phyloP scores from a whole-genome alignment of 2,888 invertebrate genomes.

The Rotaria magnacalcarata region DNA sequence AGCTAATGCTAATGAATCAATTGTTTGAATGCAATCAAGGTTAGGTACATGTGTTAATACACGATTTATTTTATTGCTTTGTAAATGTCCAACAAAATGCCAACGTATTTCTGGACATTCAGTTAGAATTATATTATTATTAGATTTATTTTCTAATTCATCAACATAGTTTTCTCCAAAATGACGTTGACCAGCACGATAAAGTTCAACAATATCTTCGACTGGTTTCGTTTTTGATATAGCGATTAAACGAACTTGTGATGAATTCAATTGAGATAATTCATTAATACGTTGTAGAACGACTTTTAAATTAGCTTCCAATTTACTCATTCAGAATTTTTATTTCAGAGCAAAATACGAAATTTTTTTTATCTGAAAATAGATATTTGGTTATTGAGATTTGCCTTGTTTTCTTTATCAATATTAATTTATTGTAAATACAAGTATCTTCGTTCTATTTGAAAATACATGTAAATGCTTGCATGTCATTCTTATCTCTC shows the following conservation, averaged over 20 bases:
- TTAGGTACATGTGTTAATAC: conserved; percentile 64
- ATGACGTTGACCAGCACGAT: conserved; percentile 78
- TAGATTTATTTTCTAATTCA: conserved; percentile 71
- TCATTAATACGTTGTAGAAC: conserved; percentile 33
- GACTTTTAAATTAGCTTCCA: neutral
- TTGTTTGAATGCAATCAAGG: conserved; percentile 79
- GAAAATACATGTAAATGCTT: neutral
- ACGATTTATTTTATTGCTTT: conserved; percentile 72
- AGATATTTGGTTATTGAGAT: neutral
- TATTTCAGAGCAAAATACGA: neutral
- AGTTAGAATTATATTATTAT: conserved; percentile 48
- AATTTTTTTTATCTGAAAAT: neutral
- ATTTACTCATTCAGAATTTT: neutral
- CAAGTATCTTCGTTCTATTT: neutral
- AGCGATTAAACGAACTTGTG: conserved; percentile 69
- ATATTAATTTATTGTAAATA: too few species aligned
- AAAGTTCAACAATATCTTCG: conserved; percentile 74
- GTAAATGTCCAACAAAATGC: conserved; percentile 95
- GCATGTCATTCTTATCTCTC: conserved; percentile 1
- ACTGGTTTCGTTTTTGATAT: conserved; percentile 86
- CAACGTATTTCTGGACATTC: conserved; percentile 62
- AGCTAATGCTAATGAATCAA: conserved; percentile 79
- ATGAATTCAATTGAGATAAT: conserved; percentile 35
- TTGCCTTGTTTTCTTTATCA: neutral
- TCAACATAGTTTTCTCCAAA: conserved; percentile 88